A percentile compares a stretch with the other conserved stretches of the same genome.
Evolutionary conservation across 2,797 vertebrate genomes (phyloP).

Genomic region (Carapus acus): DNA sequence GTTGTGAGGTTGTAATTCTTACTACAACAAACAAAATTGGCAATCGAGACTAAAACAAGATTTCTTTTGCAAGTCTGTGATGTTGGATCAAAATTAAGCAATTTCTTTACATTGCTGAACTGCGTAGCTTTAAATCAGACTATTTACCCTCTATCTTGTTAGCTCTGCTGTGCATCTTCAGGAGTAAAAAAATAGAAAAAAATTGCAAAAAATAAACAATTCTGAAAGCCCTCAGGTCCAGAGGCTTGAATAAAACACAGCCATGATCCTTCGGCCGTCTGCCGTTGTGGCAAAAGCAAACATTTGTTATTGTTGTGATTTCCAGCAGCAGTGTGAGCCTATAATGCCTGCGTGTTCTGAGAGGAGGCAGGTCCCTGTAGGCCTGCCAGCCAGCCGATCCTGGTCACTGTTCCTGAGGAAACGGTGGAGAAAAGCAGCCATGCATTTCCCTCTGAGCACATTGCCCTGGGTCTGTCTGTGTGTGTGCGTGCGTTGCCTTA

Average conservation of each 20-base stretch:
- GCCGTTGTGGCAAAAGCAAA: slow-evolving; percentile 28
- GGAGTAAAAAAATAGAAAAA: no score
- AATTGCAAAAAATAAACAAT: no score
- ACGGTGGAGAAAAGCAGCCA: slow-evolving; percentile 58
- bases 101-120: no score
- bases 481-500: slow-evolving; percentile 41
- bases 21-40: no score
- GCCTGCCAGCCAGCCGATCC: slow-evolving; percentile 57
- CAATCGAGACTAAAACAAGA: no score
- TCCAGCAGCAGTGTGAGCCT: slow-evolving; percentile 17
- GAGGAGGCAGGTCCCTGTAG: slow-evolving; percentile 44
- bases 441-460: slow-evolving; percentile 51
- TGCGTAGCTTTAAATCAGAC: no score
- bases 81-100: no score
- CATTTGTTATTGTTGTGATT: slow-evolving; percentile 29
- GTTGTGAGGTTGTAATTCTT: no score
- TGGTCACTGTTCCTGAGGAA: slow-evolving; percentile 55
- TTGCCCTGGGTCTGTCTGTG: slow-evolving; percentile 37
- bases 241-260: slow-evolving; percentile 2
- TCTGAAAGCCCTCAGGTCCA: no score
- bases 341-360: slow-evolving; percentile 35
- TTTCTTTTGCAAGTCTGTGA: no score
- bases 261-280: slow-evolving; percentile 1
- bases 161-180: no score
- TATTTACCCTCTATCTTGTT: no score